These are phyloP conservation scores for Notarius lentiginosus DNA, from an alignment of 2,113 vertebrate species.

Conservation along the genomic window DNA sequence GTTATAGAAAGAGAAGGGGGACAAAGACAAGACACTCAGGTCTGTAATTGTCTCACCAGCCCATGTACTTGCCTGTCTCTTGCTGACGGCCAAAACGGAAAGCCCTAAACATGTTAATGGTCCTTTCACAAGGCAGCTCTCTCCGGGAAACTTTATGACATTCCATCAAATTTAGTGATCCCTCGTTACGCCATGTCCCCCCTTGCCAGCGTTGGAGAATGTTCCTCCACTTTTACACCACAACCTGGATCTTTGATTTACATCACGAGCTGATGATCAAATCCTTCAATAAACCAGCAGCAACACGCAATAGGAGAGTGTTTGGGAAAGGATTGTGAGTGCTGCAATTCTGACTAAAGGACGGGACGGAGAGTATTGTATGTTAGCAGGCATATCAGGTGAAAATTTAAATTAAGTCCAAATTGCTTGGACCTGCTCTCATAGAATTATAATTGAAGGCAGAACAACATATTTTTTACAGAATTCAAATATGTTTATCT, in stretches of 20 bases:
- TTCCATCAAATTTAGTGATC: conserved; percentile 50
- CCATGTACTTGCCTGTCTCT: background rate
- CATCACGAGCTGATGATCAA: conserved; percentile 10
- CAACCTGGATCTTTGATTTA: conserved; percentile 23
- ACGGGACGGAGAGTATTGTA: background rate
- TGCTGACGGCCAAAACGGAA: background rate
- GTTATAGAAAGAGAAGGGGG: background rate
- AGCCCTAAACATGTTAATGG: conserved; percentile 20
- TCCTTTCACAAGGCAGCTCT: conserved; percentile 19
- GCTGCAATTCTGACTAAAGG: background rate
- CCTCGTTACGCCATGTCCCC: conserved; percentile 21
- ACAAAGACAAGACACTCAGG: background rate
- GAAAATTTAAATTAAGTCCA: too few species aligned
- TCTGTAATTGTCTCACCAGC: background rate
- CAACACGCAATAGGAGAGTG: background rate
- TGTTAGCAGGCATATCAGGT: background rate
- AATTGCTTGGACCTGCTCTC: too few species aligned
- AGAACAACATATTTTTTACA: too few species aligned
- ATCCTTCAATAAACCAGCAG: background rate
- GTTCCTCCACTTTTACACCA: conserved; percentile 23
- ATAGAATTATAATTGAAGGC: too few species aligned
- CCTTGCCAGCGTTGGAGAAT: background rate
- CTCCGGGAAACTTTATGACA: conserved; percentile 41
- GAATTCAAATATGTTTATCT: too few species aligned
- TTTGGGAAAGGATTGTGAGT: background rate